phyloP scores from a whole-genome alignment of 2,888 invertebrate genomes.

The Temnothorax ravouxi region DNA sequence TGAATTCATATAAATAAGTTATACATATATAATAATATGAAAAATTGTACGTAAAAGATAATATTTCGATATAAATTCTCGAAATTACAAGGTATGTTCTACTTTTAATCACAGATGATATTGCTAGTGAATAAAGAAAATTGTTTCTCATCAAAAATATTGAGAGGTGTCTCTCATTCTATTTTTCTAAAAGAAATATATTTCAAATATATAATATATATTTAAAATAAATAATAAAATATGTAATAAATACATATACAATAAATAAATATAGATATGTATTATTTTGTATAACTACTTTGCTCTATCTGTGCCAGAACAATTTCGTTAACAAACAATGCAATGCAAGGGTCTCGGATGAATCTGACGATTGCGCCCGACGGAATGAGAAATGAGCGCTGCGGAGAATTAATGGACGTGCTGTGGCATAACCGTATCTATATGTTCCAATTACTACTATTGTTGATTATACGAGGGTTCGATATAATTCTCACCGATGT shows the following conservation, averaged over 20 bases:
- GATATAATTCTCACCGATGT: conserved; percentile 11
- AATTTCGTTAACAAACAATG: conserved; percentile 20
- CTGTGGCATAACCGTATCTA: conserved; percentile 33
- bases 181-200: conserved; percentile 2
- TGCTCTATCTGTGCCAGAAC: not conserved
- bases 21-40: not conserved
- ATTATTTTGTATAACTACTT: not conserved
- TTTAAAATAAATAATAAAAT: not conserved
- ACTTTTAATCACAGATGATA: not conserved
- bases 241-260: not conserved
- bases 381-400: conserved; percentile 38
- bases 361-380: conserved; percentile 32
- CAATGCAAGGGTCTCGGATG: conserved; percentile 19
- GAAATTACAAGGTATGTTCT: not conserved
- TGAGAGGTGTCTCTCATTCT: not conserved
- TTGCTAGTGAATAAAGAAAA: not conserved
- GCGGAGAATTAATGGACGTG: conserved; percentile 37
- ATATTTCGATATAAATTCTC: not conserved
- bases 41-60: not conserved
- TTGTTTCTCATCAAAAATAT: not conserved
- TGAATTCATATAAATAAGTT: not conserved
- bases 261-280: not conserved
- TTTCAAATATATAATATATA: not conserved
- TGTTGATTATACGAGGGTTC: conserved; percentile 41
- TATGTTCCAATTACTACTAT: conserved; percentile 26